Conservation (phyloP, 2,797 vertebrate species). For the Phrynocephalus forsythii region DNA sequence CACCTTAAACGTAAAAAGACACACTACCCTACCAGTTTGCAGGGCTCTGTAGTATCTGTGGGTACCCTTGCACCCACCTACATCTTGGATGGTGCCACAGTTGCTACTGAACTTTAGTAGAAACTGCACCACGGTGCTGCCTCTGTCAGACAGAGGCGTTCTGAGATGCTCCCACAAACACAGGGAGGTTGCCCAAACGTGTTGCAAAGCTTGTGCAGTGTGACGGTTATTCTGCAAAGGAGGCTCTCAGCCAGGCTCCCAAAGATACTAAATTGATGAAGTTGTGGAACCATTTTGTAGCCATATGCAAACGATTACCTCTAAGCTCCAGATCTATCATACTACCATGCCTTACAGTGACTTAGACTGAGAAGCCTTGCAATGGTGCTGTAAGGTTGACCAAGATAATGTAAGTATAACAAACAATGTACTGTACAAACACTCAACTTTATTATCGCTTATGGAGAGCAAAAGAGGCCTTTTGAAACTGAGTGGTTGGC, state of each 20-base stretch:
- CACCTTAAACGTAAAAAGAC: not conserved
- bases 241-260: not conserved
- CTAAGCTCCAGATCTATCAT: not conserved
- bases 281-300: not conserved
- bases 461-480: constrained; percentile 15
- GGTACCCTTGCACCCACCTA: too few relatives aligned
- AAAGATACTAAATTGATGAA: not conserved
- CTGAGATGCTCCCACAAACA: not conserved
- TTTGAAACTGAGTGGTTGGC: constrained; percentile 39
- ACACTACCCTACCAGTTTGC: not conserved
- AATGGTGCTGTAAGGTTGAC: not conserved
- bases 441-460: constrained; percentile 34
- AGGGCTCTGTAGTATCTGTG: not conserved
- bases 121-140: not conserved
- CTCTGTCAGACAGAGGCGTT: not conserved
- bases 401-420: not conserved
- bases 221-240: not conserved
- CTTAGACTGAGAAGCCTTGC: not conserved
- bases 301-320: not conserved
- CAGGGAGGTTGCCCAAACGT: not conserved
- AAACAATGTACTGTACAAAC: constrained; percentile 1
- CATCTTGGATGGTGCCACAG: not conserved
- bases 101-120: not conserved
- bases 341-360: not conserved
- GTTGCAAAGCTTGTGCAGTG: not conserved